Evolutionary conservation across 2,888 invertebrate species (phyloP), one percentile per base, ranked within the genome.

Genomic region (Lepetodrilus schrolli): DNA sequence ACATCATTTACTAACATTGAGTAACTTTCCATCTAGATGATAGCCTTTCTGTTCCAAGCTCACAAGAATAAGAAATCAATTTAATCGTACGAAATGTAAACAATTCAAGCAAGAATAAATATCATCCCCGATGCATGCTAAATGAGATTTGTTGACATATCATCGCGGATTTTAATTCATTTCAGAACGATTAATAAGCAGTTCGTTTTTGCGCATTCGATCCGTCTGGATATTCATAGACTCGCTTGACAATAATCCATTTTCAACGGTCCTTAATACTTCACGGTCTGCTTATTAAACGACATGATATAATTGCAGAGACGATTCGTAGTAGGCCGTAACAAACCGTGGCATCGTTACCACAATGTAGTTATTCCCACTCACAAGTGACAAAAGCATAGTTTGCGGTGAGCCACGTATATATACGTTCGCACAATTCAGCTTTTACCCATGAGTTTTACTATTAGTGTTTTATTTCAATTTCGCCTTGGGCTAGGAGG

Each of bases 341-440:
- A 23, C 26, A 58, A 58, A 58, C 23, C 58, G 58, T 13, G 26
- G 30, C 34, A 34, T 43, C 43, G 17, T 43, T 17, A 17, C 43
- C 13, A 43, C 43, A 43, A 43, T 43, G n/a, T 20, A 48, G 4
- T 21, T 48, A 26, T 30, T 23, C 26, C 30, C 30, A 58, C 26
- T 30, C 58, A 30, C n/a, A 58, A 17, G 58, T 58, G 58, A 58
- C 26, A 58, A 30, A n/a, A n/a, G 34, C 30, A 26, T 58, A 58
- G 34, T 30, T 58, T 58, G 30, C 58, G 26, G 26, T 58, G 26
- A 17, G 34, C 58, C 30, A 3, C 13, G 58, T 30, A 30, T 58
- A 58, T 58, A 30, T 58, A 58, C n/a, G n/a, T n/a, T n/a, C n/a
- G n/a, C n/a, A n/a, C 58, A n/a, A 58, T 58, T 58, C 58, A 8